These are phyloP conservation scores for Eilema caniola DNA, from an alignment of 2,888 invertebrate genomes.

Conservation along the genomic window DNA sequence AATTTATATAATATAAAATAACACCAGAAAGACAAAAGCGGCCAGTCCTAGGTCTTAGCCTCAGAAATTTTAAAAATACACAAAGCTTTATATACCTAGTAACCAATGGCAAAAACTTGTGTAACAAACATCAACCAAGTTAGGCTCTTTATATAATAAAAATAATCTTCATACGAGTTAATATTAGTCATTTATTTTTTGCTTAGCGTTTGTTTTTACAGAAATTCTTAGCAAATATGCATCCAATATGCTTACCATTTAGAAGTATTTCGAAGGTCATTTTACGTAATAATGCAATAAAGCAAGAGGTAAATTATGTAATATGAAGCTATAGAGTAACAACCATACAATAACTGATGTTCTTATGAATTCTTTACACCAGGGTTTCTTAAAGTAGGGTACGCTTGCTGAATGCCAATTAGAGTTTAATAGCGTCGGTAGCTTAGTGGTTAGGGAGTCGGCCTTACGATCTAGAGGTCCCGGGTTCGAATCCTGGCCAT, in stretches of 20 bases:
- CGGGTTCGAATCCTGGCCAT: too few species aligned
- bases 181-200: constrained; percentile 1
- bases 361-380: neutral
- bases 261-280: constrained; percentile 31
- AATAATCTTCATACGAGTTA: neutral
- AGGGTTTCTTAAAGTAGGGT: neutral
- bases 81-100: too few species aligned
- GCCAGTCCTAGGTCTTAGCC: too few species aligned
- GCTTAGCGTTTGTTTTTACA: neutral
- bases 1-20: too few species aligned
- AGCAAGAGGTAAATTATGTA: constrained; percentile 22
- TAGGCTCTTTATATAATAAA: neutral
- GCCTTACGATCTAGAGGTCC: too few species aligned
- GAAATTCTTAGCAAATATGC: neutral
- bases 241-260: neutral
- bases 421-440: too few species aligned
- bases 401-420: too few species aligned
- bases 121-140: neutral
- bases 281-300: constrained; percentile 37
- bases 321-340: neutral
- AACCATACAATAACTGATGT: constrained; percentile 1
- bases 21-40: too few species aligned
- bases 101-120: too few species aligned
- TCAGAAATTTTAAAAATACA: too few species aligned
- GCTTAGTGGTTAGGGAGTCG: too few species aligned